Percentiles rank a stretch among this genome's conserved stretches.
phyloP scores from a whole-genome alignment of 2,888 invertebrate genomes.

The Tribolium freemani region DNA sequence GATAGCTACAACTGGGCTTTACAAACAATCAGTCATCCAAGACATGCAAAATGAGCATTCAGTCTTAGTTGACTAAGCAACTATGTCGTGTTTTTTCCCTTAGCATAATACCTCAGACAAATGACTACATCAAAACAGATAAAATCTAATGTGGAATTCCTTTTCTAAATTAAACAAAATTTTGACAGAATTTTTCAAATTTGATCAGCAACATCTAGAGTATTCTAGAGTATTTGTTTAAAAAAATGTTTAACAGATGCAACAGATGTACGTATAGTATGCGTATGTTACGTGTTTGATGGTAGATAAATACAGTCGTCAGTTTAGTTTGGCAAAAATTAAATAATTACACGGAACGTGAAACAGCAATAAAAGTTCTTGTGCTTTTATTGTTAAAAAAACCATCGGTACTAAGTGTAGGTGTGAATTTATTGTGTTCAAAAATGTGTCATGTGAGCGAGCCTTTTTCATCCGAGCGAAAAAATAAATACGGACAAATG shows the following conservation, averaged over 20 bases:
- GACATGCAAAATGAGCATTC: background rate
- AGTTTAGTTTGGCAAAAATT: background rate
- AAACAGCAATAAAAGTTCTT: background rate
- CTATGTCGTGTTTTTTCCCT: too few relatives aligned
- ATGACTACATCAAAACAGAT: too few relatives aligned
- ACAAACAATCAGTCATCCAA: background rate
- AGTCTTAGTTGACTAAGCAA: too few relatives aligned
- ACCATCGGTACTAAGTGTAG: background rate
- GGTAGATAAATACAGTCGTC: background rate
- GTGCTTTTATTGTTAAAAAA: background rate
- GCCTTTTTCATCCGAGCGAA: constrained; percentile 11
- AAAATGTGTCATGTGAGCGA: background rate
- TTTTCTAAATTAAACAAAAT: too few relatives aligned
- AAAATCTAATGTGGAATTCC: too few relatives aligned
- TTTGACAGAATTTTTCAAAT: too few relatives aligned
- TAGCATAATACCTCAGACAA: too few relatives aligned
- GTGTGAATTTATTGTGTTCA: background rate
- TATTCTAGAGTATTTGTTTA: too few relatives aligned
- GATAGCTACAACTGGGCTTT: background rate
- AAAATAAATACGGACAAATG: constrained; percentile 16
- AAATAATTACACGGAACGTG: background rate
- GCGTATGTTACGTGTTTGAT: too few relatives aligned
- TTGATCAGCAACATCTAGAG: too few relatives aligned
- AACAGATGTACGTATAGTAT: too few relatives aligned
- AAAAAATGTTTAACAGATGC: too few relatives aligned